phyloP scores from a whole-genome alignment of 1,140 invertebrate genomes.

The Drosophila asahinai region DNA sequence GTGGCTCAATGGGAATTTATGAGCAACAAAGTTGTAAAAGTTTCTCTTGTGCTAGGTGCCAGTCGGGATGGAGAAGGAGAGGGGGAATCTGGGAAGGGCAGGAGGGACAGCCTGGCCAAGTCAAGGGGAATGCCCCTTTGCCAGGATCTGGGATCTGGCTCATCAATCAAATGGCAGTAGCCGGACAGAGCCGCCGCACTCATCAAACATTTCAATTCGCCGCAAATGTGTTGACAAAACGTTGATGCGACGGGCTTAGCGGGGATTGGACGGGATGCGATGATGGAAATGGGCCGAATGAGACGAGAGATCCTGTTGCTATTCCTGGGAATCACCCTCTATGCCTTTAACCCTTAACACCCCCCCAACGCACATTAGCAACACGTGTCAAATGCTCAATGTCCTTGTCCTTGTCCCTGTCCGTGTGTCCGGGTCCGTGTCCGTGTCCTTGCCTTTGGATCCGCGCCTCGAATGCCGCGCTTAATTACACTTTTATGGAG shows the following conservation, averaged over 20 bases:
- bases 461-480: conserved; percentile 42
- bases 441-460: conserved; percentile 9
- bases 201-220: conserved; percentile 56
- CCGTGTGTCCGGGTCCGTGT: conserved; percentile 5
- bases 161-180: conserved; percentile 48
- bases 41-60: conserved; percentile 7
- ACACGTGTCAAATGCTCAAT: conserved; percentile 68
- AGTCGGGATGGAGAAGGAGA: background rate
- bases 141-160: conserved; percentile 24
- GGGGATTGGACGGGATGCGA: conserved; percentile 7
- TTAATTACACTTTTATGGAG: conserved; percentile 82
- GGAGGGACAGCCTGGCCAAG: background rate
- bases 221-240: conserved; percentile 56
- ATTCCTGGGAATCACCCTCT: background rate
- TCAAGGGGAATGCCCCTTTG: conserved; percentile 15
- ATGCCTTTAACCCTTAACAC: background rate
- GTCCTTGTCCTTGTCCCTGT: conserved; percentile 17
- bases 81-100: too few relatives aligned
- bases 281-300: background rate
- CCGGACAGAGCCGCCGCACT: conserved; percentile 23
- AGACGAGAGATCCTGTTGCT: conserved; percentile 4
- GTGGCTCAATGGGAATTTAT: conserved; percentile 41
- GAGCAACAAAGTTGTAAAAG: conserved; percentile 30
- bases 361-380: conserved; percentile 61
- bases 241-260: conserved; percentile 34